Base-by-base conservation (phyloP, 2,113 vertebrate genomes). In the Brevimyrus niger region DNA sequence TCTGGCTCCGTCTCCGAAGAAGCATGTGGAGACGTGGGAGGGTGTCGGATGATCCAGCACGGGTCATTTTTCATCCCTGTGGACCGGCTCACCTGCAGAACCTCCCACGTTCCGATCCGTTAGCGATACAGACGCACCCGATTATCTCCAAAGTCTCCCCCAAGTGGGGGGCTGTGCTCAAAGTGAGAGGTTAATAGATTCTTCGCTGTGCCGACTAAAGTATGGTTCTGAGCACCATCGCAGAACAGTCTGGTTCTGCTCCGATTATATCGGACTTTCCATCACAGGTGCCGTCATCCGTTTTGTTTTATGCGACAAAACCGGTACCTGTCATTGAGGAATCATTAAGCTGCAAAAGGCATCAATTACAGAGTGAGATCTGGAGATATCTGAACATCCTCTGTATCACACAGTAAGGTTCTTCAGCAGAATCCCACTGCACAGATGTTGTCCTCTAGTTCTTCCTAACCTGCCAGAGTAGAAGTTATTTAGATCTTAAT, bases 31-130 rank as follows among this genome's bases (percentile, higher is more conserved):
- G 46, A 69, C 17, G 88, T 35, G 47, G 69, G 88, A 58, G 42
- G 55, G 35, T 69, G 42, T 38, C 21, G 9, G 27, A 51, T 82
- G 15, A 89, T 53, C 73, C 69, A 42, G 48, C 31, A 9, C 15
- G 47, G 87, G 87, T 87, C 55, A 87, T 58, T 44, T 44, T 87
- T 87, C 87, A 42, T 89, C 73, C 46, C 69, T 13, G 13, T 15
- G 88, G 48, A 42, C 48, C 88, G 2, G 50, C 48, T 89, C 88
- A 89, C 73, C 73, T 89, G 88, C 48, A 50, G 73, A 53, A 82
- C 69, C 50, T 80, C 73, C 88, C 73, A 89, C 73, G 31, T 89
- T 48, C 31, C 3, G 50, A 23, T 53, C 46, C 23, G 69, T 35
- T 80, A 76, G 44, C 27, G 11, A 50, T 76, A 55, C 48, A 51